These are phyloP conservation scores for Polydrusus cervinus DNA, from an alignment of 2,888 invertebrate species.

Conservation along the genomic window DNA sequence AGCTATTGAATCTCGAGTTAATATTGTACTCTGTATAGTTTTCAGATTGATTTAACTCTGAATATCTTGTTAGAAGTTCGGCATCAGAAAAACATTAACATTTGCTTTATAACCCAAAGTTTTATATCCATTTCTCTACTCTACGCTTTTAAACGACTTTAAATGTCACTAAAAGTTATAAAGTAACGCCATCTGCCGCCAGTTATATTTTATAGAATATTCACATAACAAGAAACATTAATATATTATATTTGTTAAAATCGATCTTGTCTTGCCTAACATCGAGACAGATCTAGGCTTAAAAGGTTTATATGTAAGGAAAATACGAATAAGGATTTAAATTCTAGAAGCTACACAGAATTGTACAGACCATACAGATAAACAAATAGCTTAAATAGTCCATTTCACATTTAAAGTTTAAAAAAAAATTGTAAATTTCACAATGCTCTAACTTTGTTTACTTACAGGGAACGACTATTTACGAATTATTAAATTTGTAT, in stretches of 20 bases:
- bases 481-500: too few relatives aligned
- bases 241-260: conserved; percentile 69
- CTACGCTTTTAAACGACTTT: background rate
- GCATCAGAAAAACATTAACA: background rate
- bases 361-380: conserved; percentile 61
- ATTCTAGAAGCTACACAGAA: conserved; percentile 70
- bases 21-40: too few relatives aligned
- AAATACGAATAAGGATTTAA: conserved; percentile 67
- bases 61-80: too few relatives aligned
- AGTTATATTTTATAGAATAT: conserved; percentile 69
- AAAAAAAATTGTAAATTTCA: background rate
- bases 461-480: too few relatives aligned
- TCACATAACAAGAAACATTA: conserved; percentile 73
- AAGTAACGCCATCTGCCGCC: conserved; percentile 62
- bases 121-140: background rate
- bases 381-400: conserved; percentile 44
- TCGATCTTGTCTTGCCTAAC: conserved; percentile 69
- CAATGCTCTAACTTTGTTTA: background rate
- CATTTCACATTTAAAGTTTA: background rate
- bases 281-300: conserved; percentile 68
- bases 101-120: too few relatives aligned
- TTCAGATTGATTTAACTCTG: background rate
- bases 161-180: background rate
- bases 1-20: too few relatives aligned
- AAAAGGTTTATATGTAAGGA: conserved; percentile 66